Percentiles rank a stretch among this genome's conserved stretches.
Evolutionary conservation across 2,113 vertebrate genomes (phyloP).

Genomic region (Macquaria australasica): DNA sequence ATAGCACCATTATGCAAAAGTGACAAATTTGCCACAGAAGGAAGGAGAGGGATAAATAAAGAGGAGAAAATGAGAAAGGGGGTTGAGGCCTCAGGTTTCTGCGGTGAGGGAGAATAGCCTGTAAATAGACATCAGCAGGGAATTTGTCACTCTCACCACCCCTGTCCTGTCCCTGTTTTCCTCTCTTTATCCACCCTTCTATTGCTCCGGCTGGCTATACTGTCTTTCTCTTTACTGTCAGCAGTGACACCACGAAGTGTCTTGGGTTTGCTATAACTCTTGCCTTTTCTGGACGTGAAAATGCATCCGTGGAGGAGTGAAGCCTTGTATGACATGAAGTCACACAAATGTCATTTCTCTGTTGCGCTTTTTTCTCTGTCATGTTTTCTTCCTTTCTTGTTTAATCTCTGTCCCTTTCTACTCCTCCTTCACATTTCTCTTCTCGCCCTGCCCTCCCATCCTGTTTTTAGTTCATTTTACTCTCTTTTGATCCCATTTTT

Average conservation of each 20-base stretch:
- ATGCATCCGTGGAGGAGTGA: constrained; percentile 18
- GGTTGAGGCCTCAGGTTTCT: constrained; percentile 44
- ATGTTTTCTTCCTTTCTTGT: background rate
- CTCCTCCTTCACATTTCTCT: background rate
- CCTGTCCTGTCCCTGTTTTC: constrained; percentile 43
- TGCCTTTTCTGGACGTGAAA: constrained; percentile 31
- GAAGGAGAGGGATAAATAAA: constrained; percentile 67
- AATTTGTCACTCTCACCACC: constrained; percentile 71
- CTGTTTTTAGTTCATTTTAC: constrained; percentile 33
- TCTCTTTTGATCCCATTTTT: constrained; percentile 42
- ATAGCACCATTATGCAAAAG: constrained; percentile 80
- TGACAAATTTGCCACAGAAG: constrained; percentile 71
- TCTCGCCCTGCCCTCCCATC: constrained; percentile 4
- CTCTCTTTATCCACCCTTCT: constrained; percentile 20
- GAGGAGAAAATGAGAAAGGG: constrained; percentile 68
- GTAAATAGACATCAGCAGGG: constrained; percentile 75
- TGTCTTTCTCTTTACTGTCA: constrained; percentile 56
- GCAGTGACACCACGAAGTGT: constrained; percentile 33
- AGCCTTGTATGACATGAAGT: constrained; percentile 16
- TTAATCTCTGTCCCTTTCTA: constrained; percentile 3
- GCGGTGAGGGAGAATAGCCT: constrained; percentile 56
- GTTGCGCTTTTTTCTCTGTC: background rate
- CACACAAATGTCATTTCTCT: constrained; percentile 19
- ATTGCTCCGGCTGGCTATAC: constrained; percentile 25
- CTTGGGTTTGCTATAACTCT: background rate